These are phyloP conservation scores for Sarcophaga caerulescens DNA, from an alignment of 2,888 invertebrate genomes.

Conservation along the genomic window DNA sequence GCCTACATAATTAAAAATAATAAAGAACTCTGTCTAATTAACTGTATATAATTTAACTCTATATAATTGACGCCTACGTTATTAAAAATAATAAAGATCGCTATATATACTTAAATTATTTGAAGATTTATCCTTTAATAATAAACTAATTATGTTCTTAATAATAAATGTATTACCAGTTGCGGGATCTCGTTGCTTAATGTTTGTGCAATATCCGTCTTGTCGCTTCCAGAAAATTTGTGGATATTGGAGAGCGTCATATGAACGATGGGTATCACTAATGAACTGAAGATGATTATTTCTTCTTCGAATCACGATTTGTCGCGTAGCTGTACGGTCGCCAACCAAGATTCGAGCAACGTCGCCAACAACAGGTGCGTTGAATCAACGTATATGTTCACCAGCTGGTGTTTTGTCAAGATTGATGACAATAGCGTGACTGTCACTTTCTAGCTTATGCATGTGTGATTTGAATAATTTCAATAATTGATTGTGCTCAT, in stretches of 20 bases:
- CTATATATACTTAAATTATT: conserved; percentile 42
- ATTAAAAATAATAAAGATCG: no score
- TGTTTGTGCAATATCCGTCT: conserved; percentile 14
- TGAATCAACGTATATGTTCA: conserved; percentile 73
- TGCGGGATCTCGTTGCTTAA: conserved; percentile 43
- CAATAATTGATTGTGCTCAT: conserved; percentile 74
- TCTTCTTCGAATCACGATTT: conserved; percentile 69
- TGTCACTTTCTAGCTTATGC: conserved; percentile 72
- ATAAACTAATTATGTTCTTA: conserved; percentile 50
- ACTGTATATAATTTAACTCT: no score
- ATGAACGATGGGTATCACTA: conserved; percentile 56
- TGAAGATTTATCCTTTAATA: conserved; percentile 19
- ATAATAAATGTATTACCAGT: conserved; percentile 49
- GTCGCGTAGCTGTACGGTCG: conserved; percentile 64
- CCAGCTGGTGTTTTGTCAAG: conserved; percentile 55
- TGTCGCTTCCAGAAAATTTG: conserved; percentile 10
- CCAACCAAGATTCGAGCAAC: conserved; percentile 73
- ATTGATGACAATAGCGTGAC: conserved; percentile 71
- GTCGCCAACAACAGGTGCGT: conserved; percentile 74
- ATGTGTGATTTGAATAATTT: conserved; percentile 75
- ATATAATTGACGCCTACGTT: no score
- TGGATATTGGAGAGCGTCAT: conserved; percentile 43
- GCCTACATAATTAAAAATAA: no score
- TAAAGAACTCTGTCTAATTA: no score
- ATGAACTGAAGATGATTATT: conserved; percentile 57